Evolutionary conservation across 2,797 vertebrate genomes (phyloP).

Genomic region (Cirrhinus molitorella): DNA sequence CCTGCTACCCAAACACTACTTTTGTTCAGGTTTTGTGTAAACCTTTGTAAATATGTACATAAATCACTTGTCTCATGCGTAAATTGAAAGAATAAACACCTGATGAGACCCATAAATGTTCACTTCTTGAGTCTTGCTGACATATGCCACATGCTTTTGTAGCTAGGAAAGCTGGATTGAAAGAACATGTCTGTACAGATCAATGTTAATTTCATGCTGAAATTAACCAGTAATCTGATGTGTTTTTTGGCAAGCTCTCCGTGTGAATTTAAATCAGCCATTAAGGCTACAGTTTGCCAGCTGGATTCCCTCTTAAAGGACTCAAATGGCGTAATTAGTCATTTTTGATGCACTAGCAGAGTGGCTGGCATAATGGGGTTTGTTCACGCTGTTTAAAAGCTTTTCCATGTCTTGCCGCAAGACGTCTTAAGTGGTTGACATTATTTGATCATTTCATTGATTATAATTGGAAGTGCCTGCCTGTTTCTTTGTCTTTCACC

Average conservation of each 20-base stretch:
- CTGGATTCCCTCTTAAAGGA: slow-evolving; percentile 46
- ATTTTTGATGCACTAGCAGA: slow-evolving; percentile 17
- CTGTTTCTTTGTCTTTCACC: not conserved
- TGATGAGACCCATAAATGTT: not conserved
- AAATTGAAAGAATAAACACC: slow-evolving; percentile 29
- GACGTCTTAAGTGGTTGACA: slow-evolving; percentile 8
- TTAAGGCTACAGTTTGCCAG: slow-evolving; percentile 41
- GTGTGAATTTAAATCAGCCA: slow-evolving; percentile 47
- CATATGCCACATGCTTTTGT: slow-evolving; percentile 6
- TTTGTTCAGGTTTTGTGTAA: slow-evolving; percentile 6
- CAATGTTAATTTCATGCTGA: slow-evolving; percentile 13
- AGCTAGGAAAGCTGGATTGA: not conserved
- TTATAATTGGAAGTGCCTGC: slow-evolving; percentile 4
- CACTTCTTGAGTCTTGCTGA: slow-evolving; percentile 5
- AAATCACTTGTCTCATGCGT: not conserved
- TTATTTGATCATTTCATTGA: slow-evolving; percentile 20
- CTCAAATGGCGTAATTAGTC: slow-evolving; percentile 24
- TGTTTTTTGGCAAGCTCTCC: not conserved
- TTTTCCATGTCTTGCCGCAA: not conserved
- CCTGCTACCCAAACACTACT: not conserved
- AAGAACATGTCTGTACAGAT: not conserved
- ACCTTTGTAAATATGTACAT: slow-evolving; percentile 41
- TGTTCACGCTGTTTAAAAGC: slow-evolving; percentile 27
- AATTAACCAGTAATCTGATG: slow-evolving; percentile 26
- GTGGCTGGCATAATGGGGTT: slow-evolving; percentile 20